phyloP scores from a whole-genome alignment of 2,113 vertebrate species.

The human region GRCh38 chr5:138567501-138568000 shows the following conservation, averaged over 20 bases:
- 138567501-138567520: constrained; percentile 98
- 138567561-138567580: constrained; percentile 81
- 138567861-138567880: not conserved
- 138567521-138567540: constrained; percentile 97
- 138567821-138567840: not conserved
- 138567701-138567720: constrained; percentile 93
- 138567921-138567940: too few relatives aligned
- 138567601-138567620: not conserved
- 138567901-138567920: too few relatives aligned
- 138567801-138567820: not conserved
- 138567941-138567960: too few relatives aligned
- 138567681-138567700: constrained; percentile 98
- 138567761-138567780: not conserved
- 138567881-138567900: not conserved
- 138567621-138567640: not conserved
- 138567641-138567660: constrained; percentile 96
- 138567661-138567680: constrained; percentile 99
- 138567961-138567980: too few relatives aligned
- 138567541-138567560: constrained; percentile 98
- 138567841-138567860: not conserved
- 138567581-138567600: not conserved
- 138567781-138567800: not conserved
- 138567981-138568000: too few relatives aligned
- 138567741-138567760: not conserved
- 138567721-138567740: constrained; percentile 85